phyloP scores from a whole-genome alignment of 1,140 invertebrate species.

The Papilio aristodemus region DNA sequence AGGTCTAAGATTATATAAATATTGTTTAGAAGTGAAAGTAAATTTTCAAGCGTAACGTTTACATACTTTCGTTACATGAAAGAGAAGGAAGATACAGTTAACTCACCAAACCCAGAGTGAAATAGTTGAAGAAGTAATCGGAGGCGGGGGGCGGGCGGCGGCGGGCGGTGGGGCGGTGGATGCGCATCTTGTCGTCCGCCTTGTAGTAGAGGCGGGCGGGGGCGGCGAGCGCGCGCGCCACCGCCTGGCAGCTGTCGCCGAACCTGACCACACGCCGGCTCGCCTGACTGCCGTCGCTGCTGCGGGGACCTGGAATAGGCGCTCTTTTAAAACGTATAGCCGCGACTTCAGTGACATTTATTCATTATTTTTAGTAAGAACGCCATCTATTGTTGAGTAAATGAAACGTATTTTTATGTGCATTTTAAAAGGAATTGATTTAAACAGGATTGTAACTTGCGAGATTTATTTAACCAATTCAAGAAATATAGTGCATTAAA shows the following conservation, averaged over 20 bases:
- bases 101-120: constrained; percentile 94
- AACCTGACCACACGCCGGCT: constrained; percentile 87
- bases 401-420: no score
- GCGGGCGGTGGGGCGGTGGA: constrained; percentile 93
- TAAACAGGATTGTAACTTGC: no score
- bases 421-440: no score
- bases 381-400: no score
- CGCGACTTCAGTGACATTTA: not conserved
- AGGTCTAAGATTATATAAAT: no score
- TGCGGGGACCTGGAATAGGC: constrained; percentile 63
- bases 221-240: constrained; percentile 87
- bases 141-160: constrained; percentile 87
- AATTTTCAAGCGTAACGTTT: no score
- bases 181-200: constrained; percentile 99
- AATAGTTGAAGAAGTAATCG: constrained; percentile 99
- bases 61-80: no score
- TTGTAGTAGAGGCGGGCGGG: constrained; percentile 94
- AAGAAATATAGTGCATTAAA: no score
- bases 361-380: not conserved
- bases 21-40: no score
- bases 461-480: no score
- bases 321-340: no score
- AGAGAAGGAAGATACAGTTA: not conserved
- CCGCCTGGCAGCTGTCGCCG: constrained; percentile 92
- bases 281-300: constrained; percentile 72